A percentile compares a stretch with the other conserved stretches of the same genome.
These are phyloP conservation scores for Danio jaintianensis DNA, from an alignment of 2,797 vertebrate species.

Conservation along the genomic window DNA sequence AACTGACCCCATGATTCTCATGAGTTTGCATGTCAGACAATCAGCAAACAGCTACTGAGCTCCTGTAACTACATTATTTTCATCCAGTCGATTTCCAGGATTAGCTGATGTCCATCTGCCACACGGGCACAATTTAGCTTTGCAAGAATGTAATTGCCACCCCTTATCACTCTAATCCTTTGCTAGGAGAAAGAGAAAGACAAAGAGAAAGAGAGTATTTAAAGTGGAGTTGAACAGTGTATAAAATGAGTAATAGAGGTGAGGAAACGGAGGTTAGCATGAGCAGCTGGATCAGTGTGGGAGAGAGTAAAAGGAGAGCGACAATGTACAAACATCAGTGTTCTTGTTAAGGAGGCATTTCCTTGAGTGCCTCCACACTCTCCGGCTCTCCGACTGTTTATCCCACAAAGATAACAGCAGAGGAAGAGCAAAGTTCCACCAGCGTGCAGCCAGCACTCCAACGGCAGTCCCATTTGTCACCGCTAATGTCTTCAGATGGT, in stretches of 20 bases:
- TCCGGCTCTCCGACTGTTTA: constrained; percentile 62
- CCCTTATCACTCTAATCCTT: constrained; percentile 51
- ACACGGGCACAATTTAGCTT: constrained; percentile 11
- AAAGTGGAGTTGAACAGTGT: not conserved
- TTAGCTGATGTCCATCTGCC: not conserved
- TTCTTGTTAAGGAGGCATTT: constrained; percentile 82
- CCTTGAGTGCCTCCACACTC: constrained; percentile 75
- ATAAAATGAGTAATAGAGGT: constrained; percentile 17
- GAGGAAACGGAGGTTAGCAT: constrained; percentile 28
- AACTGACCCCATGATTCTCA: constrained; percentile 66
- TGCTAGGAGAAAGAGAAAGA: not conserved
- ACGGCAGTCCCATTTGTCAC: constrained; percentile 70
- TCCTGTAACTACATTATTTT: constrained; percentile 10
- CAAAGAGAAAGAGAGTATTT: not conserved
- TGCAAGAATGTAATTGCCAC: constrained; percentile 46
- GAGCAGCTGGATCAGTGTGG: constrained; percentile 45
- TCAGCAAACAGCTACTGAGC: not conserved
- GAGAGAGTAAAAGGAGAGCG: constrained; percentile 53
- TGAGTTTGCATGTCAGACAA: constrained; percentile 11
- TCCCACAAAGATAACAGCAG: constrained; percentile 61
- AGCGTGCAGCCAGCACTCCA: constrained; percentile 63
- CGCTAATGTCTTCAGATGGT: constrained; percentile 73
- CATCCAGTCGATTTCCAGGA: constrained; percentile 24
- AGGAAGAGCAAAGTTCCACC: constrained; percentile 53
- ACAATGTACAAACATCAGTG: constrained; percentile 72